Base-by-base conservation (phyloP, 2,888 invertebrate genomes). In the Papilio protenor region DNA sequence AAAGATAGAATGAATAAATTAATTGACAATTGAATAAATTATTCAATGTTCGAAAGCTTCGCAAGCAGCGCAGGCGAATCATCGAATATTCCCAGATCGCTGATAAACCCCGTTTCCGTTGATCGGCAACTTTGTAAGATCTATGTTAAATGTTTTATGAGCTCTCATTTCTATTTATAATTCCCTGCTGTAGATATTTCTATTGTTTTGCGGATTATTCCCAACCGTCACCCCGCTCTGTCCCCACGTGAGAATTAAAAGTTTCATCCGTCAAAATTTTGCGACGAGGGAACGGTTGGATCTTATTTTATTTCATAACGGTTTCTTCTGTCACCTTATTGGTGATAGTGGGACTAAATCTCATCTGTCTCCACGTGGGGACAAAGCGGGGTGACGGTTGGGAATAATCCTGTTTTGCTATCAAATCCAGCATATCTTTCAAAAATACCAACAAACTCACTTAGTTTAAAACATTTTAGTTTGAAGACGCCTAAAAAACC, bases 1-100 rank as follows among this genome's bases (percentile, higher is more conserved):
- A 75, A 61, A 64, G 74, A 74, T 75, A 21, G 16, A 75, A 75
- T 23, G 52, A 75, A 66, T 75, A 66, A 66, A 75, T 75, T 66
- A 75, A 33, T 52, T 40, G 23, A 23, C 66, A 52, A 52, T 75
- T 66, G 55, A 12, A 66, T 75, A 75, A 75, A 75, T 75, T 66
- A 75, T 75, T 75, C 75, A 73, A 57, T 45, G n/a, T 59, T 73
- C 12, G 11, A 59, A 55, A 73, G 73, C 73, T 40, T 23, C 73
- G 59, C 57, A 21, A 73, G 40, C 27, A 57, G 40, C 40, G 21
- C 59, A 59, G 40, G 45, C 59, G 73, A 59, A 59, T 73, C 73
- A 40, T 59, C 57, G 33, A 66, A 66, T 75, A 75, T 75, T 66
- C 75, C 27, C 52, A n/a, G 75, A 66, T 66, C 47, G 33, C 33